Evolutionary conservation across 1,140 invertebrate genomes (phyloP), one percentile per base, ranked within the genome.

Genomic region (Pomacea maculata): DNA sequence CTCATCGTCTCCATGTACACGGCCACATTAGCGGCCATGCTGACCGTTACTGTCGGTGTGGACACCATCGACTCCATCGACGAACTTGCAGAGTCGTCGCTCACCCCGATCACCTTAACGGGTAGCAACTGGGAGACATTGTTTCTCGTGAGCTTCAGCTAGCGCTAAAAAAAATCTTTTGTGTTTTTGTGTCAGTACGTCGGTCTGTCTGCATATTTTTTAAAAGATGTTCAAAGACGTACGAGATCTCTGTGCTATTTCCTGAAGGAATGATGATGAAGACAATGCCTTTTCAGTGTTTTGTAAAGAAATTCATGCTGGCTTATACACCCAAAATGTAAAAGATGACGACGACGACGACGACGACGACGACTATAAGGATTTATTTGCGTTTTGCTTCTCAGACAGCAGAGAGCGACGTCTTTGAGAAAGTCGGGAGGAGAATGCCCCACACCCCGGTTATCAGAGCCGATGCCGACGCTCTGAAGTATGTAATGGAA

Each of bases 101-200:
- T 85, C 34, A 79, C 98, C 92, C 97, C 96, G 7, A 97, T 98
- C 92, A 97, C 99, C 6, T 95, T 97, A 90, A 97, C 97, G 87
- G 97, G 97, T 21, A 97, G 96, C 0, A 91, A 97, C 19, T 97
- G 97, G 9, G 95, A 95, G 93, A 95, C 96, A 84, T 97, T 98
- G 91, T 98, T 98, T 91, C 94, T 95, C 82, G 85, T 87, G 25
- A 67, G 74, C 17, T 68, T 29, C 17, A 45, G 5, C 17, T 17
- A 70, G 55, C 29, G 34, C 6, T 45, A 45, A 45, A 45, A 45
- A 45, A 25, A 25, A 25, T 25, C n/a, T 45, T 45, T 5, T 6
- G 2, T 45, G 34, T 45, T 45, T 45, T 45, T 45, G 34, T 45
- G 14, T 29, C 17, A 78, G 45, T 67, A 21, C 57, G 52, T 21